Evolutionary conservation across 2,113 vertebrate genomes (phyloP), one percentile per base, ranked within the genome.

Genomic region (Actinemys pallida): DNA sequence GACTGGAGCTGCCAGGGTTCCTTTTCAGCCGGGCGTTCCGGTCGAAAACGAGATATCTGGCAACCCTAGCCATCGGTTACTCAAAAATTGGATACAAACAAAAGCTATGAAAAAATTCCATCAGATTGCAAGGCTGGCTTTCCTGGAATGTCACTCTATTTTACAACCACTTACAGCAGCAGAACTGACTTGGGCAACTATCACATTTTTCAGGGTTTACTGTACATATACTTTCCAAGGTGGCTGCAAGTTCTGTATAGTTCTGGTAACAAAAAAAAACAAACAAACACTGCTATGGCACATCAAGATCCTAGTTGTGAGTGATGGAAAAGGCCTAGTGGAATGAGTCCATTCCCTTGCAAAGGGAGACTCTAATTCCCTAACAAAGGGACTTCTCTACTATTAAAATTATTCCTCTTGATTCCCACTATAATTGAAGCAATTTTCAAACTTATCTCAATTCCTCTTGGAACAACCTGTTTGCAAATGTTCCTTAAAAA

Each of bases 181-280:
- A 3, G 4, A 1, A 0, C 2, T 50, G 24, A 29, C 29, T 5
- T 81, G 11, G 50, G 90, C 17, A 0, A 54, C 79, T 93, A 16
- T 39, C 16, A 0, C 50, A 39, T 3, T 24, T 92, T 50, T 50
- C 54, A 22, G 75, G 47, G 29, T 83, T 86, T 29, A 3, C 31
- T 69, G 81, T 20, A 6, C 3, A 17, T 0, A 0, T 13, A 0
- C 0, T 10, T 0, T 25, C 39, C 20, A 16, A 5, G 10, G 12
- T 1, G 19, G 31, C 59, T 12, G 49, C 1, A 49, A 49, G 54
- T 11, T 57, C 52, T 0, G 0, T 8, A 59, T 12, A n/a, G 11
- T 19, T 19, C 82, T 56, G 87, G 31, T 52, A 59, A 59, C 72
- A 47, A 53, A 39, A 19, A 22, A 14, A 3, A 8, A 50, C 4